Evolutionary conservation across 2,797 vertebrate genomes (phyloP), one percentile per base, ranked within the genome.

Genomic region (Fundulus diaphanus): DNA sequence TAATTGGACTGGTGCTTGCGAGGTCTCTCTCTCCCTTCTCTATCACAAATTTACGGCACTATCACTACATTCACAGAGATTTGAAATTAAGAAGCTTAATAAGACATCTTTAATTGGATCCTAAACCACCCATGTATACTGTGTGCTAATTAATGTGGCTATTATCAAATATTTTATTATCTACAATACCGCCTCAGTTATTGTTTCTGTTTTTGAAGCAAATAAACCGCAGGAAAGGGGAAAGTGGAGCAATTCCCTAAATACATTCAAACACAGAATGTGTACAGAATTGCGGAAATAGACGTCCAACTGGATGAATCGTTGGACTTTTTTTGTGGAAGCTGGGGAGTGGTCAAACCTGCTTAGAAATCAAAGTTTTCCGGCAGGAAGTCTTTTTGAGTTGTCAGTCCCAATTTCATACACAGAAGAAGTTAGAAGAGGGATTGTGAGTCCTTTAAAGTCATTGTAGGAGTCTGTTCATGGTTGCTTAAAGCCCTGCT

Each of bases 1-100:
- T 90, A 89, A 90, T 90, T 90, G 80, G 79, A 69, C 73, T 72
- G 83, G 77, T 29, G 70, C 87, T 81, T 82, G 24, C 69, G 85
- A 77, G 88, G 68, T 77, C 70, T 88, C 72, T 63, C 16, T 80
- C 74, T 74, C 61, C 76, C 82, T 61, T 69, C 35, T 69, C 54
- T 44, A 54, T 80, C 81, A 77, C 67, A 81, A 40, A 24, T 54
- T 12, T 35, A 59, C 69, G 40, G 63, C 16, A 46, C 35, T 42
- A 40, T 31, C 35, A 40, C 24, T 56, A 11, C 35, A 78, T 73
- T 74, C n/a, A 67, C 48, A 33, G 31, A 72, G 49, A 35, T 73
- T 80, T 69, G 72, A 49, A 73, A 79, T 20, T 65, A 65, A 68
- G 31, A 59, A 72, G 40, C 31, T 51, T 42, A 22, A 69, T 66